phyloP scores from a whole-genome alignment of 1,140 invertebrate species.

The Caenorhabditis tropicalis region DNA sequence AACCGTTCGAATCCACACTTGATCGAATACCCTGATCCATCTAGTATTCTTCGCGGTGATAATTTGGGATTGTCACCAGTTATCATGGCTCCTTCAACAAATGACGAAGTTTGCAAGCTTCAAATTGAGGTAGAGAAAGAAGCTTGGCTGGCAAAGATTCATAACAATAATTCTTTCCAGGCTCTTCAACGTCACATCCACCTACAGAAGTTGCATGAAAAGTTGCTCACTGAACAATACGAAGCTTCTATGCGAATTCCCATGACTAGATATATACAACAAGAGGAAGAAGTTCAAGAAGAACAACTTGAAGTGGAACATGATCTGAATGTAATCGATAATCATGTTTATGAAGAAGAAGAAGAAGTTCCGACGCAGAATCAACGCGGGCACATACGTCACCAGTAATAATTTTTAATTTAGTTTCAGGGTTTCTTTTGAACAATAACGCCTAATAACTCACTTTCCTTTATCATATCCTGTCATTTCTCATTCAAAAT shows the following conservation, averaged over 20 bases:
- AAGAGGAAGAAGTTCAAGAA: conserved; percentile 26
- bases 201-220: conserved; percentile 13
- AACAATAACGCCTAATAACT: no score
- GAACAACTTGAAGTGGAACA: conserved; percentile 16
- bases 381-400: background rate
- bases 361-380: background rate
- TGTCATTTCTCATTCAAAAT: no score
- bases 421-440: background rate
- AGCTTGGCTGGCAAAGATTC: no score
- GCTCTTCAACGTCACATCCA: conserved; percentile 30
- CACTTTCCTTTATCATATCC: no score
- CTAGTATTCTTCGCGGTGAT: background rate
- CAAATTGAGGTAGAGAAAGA: background rate
- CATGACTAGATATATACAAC: conserved; percentile 3
- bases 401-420: background rate
- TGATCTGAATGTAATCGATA: background rate
- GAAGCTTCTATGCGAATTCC: conserved; percentile 21
- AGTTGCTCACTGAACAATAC: background rate
- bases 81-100: conserved; percentile 1
- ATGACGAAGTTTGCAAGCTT: conserved; percentile 22
- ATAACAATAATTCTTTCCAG: background rate
- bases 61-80: background rate
- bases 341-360: conserved; percentile 20
- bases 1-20: conserved; percentile 19
- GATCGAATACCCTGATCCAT: conserved; percentile 10